Percentiles rank a stretch among this genome's conserved stretches.
Evolutionary conservation across 2,797 vertebrate species (phyloP).

Genomic region (Glyptemys insculpta): DNA sequence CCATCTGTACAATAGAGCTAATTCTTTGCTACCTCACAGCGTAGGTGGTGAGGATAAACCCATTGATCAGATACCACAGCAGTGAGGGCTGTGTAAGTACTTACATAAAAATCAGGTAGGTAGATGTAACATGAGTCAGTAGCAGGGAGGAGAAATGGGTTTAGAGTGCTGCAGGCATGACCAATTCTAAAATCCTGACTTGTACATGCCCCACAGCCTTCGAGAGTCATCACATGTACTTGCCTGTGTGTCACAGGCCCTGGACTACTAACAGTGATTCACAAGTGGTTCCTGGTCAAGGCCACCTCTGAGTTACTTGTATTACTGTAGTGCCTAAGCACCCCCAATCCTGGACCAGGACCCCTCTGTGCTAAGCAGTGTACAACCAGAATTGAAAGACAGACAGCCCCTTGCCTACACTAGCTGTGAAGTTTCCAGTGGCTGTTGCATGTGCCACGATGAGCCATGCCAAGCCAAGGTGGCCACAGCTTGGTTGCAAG

Average conservation of each 20-base stretch:
- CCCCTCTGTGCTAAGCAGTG: background rate
- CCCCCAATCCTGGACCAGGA: background rate
- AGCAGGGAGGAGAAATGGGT: too few relatives aligned
- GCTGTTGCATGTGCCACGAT: too few relatives aligned
- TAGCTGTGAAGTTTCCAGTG: background rate
- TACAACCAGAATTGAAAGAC: background rate
- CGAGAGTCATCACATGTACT: background rate
- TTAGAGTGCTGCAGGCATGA: too few relatives aligned
- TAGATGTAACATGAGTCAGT: too few relatives aligned
- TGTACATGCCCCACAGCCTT: background rate
- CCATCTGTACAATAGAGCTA: background rate
- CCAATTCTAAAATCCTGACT: background rate
- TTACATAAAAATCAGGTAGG: too few relatives aligned
- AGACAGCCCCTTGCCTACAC: background rate
- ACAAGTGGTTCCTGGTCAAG: background rate
- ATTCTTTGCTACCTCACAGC: background rate
- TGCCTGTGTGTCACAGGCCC: background rate
- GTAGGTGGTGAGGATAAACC: background rate
- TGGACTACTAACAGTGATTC: too few relatives aligned
- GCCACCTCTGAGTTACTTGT: background rate
- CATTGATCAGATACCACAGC: background rate
- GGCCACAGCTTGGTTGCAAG: background rate
- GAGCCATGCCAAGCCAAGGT: background rate
- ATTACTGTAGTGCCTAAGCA: background rate
- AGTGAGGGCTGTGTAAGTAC: too few relatives aligned